Evolutionary conservation across 2,113 vertebrate species (phyloP).

Genomic region (Anthoscopus minutus): DNA sequence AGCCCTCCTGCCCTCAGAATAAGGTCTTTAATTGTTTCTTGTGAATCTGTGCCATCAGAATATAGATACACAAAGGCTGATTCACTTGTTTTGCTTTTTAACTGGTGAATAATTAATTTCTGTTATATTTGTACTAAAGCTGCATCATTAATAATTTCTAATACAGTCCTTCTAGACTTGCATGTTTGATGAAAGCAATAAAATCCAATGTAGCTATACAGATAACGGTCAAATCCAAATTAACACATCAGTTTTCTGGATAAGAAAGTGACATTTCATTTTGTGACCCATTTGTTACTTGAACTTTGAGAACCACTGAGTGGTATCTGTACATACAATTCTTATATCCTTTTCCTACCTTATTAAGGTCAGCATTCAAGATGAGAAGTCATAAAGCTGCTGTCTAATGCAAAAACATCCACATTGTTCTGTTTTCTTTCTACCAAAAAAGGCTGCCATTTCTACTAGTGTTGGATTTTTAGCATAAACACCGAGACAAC

Average conservation of each 20-base stretch:
- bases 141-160: constrained; percentile 15
- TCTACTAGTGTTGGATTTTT: background rate
- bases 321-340: background rate
- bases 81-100: constrained; percentile 1
- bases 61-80: background rate
- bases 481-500: background rate
- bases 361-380: background rate
- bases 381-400: background rate
- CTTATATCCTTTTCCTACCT: background rate
- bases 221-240: background rate
- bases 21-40: background rate
- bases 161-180: background rate
- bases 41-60: background rate
- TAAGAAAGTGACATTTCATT: background rate
- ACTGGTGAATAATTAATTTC: constrained; percentile 23
- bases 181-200: background rate
- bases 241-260: background rate
- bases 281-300: background rate
- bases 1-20: background rate
- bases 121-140: background rate
- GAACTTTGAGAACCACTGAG: background rate
- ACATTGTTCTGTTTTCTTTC: background rate
- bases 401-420: background rate
- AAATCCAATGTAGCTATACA: background rate
- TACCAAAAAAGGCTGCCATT: background rate